Percentiles rank a stretch among this genome's conserved stretches.
Conservation (phyloP, 2,113 vertebrate genomes). For the Alexandromys fortis region DNA sequence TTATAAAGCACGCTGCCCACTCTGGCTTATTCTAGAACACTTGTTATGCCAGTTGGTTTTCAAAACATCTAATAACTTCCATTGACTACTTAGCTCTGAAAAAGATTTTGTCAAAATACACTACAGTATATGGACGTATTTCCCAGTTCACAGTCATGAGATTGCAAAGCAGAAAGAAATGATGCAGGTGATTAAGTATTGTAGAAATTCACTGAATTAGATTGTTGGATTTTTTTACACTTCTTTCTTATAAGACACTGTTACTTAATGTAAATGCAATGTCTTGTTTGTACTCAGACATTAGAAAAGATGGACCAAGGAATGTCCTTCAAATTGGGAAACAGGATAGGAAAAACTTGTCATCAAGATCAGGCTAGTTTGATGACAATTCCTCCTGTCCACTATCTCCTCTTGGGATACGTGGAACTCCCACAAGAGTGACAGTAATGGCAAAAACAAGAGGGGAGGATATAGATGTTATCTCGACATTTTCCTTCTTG, state of each 20-base stretch:
- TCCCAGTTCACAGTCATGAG: not conserved
- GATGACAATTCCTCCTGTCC: constrained; percentile 14
- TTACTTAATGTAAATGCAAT: constrained; percentile 59
- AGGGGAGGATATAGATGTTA: not conserved
- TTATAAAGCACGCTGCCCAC: not conserved
- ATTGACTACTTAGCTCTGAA: not conserved
- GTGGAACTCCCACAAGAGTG: not conserved
- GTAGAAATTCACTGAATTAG: constrained; percentile 26
- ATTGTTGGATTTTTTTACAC: constrained; percentile 36
- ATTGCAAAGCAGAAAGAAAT: not conserved
- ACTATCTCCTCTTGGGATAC: not conserved
- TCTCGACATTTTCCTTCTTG: not conserved
- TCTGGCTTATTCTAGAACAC: constrained; percentile 9
- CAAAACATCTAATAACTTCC: constrained; percentile 39
- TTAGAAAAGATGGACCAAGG: constrained; percentile 37
- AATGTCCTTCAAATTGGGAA: constrained; percentile 42
- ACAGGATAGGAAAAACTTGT: not conserved
- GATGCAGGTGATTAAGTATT: not conserved
- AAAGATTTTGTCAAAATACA: constrained; percentile 20
- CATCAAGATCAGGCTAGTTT: not conserved
- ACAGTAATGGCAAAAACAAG: not conserved
- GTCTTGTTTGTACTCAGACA: constrained; percentile 12
- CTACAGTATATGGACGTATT: not conserved
- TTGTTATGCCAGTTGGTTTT: not conserved
- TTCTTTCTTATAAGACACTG: constrained; percentile 28